phyloP scores from a whole-genome alignment of 2,113 vertebrate species.

The Phrynosoma blainvillii region DNA sequence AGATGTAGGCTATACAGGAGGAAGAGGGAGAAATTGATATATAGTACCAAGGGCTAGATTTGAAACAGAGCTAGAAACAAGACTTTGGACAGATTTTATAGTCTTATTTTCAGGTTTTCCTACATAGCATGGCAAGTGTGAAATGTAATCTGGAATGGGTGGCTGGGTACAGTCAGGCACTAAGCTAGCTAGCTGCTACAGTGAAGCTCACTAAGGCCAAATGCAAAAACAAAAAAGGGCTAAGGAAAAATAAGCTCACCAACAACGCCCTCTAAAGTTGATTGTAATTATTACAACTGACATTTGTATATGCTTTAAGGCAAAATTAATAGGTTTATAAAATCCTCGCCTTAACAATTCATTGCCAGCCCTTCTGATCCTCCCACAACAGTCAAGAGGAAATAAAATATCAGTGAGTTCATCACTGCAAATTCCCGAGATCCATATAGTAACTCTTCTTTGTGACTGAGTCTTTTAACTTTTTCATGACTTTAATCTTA shows the following conservation, averaged over 20 bases:
- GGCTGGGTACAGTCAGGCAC: background rate
- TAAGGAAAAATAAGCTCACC: background rate
- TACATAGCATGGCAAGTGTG: background rate
- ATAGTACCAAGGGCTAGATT: background rate
- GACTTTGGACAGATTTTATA: background rate
- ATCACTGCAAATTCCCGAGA: constrained; percentile 78
- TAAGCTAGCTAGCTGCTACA: background rate
- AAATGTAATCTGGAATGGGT: background rate
- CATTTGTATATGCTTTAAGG: constrained; percentile 77
- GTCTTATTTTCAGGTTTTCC: background rate
- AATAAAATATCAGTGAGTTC: constrained; percentile 77
- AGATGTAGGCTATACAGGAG: background rate
- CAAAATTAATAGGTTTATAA: constrained; percentile 83
- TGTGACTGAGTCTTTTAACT: constrained; percentile 80
- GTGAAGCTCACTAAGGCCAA: background rate
- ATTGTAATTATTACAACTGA: constrained; percentile 76
- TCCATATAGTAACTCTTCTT: constrained; percentile 77
- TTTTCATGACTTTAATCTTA: constrained; percentile 81
- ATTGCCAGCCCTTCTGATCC: constrained; percentile 74
- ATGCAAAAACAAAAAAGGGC: background rate
- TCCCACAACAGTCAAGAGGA: constrained; percentile 76
- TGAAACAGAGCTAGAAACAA: no score
- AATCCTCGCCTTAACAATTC: constrained; percentile 79
- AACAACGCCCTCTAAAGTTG: constrained; percentile 57
- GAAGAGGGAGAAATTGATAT: background rate